Conservation (phyloP, 2,888 invertebrate species). For the Masnerella sp. region DNA sequence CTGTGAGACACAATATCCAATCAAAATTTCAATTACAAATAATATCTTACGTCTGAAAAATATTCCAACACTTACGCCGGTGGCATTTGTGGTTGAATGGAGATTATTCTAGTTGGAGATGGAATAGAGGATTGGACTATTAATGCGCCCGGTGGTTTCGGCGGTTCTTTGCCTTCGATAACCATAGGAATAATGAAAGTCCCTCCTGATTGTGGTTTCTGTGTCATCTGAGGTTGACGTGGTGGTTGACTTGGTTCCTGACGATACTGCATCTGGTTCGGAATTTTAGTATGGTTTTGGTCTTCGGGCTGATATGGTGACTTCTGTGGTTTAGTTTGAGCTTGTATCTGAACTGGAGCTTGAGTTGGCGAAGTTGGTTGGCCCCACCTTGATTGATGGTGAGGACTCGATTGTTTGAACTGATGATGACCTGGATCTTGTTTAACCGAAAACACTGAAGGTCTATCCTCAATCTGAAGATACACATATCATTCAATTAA, state of each 20-base stretch:
- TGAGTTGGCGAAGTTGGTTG: slow-evolving; percentile 63
- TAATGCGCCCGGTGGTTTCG: slow-evolving; percentile 38
- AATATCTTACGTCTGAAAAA: no score
- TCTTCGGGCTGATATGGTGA: slow-evolving; percentile 35
- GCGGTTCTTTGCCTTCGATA: slow-evolving; percentile 80
- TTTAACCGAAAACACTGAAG: slow-evolving; percentile 73
- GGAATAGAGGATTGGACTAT: slow-evolving; percentile 58
- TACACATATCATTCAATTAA: no score
- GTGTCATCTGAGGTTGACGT: slow-evolving; percentile 64
- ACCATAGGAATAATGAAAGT: slow-evolving; percentile 83
- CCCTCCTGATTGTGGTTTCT: slow-evolving; percentile 72
- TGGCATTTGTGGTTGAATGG: slow-evolving; percentile 75
- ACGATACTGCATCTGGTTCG: slow-evolving; percentile 31
- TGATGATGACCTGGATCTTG: slow-evolving; percentile 72
- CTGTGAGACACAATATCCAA: slow-evolving; percentile 47
- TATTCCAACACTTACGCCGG: slow-evolving; percentile 68
- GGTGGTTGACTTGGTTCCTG: slow-evolving; percentile 31
- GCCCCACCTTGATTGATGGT: slow-evolving; percentile 74
- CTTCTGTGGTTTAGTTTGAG: slow-evolving; percentile 62
- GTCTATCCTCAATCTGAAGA: slow-evolving; percentile 74
- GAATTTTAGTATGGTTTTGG: no score
- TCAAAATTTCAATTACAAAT: background rate
- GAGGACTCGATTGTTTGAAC: slow-evolving; percentile 69
- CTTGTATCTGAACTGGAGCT: slow-evolving; percentile 55
- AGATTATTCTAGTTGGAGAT: slow-evolving; percentile 78